phyloP scores from a whole-genome alignment of 2,113 vertebrate species.

The Xenus cinereus region DNA sequence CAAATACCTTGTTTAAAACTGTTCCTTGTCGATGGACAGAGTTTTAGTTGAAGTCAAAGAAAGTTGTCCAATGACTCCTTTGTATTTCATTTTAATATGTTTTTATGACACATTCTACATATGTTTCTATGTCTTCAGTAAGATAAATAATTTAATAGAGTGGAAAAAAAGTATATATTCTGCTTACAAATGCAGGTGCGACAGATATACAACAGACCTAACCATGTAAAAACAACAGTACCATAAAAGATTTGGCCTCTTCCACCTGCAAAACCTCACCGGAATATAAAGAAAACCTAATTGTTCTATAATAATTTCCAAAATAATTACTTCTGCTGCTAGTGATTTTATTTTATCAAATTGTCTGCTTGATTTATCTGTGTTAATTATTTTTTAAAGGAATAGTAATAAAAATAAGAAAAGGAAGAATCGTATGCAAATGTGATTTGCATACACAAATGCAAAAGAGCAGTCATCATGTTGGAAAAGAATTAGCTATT shows the following conservation, averaged over 20 bases:
- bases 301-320: not conserved
- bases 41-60: not conserved
- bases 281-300: not conserved
- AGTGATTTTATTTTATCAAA: not conserved
- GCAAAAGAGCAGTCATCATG: not conserved
- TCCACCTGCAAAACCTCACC: not conserved
- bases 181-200: not conserved
- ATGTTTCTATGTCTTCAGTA: not conserved
- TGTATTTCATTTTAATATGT: not conserved
- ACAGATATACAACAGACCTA: not conserved
- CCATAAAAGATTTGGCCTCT: not conserved
- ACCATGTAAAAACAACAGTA: not conserved
- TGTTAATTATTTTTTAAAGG: not conserved
- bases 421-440: not conserved
- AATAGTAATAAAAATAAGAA: not conserved
- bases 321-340: not conserved
- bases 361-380: not conserved
- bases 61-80: not conserved
- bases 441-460: not conserved
- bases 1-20: not conserved
- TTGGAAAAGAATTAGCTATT: not conserved
- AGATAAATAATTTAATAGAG: not conserved
- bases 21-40: not conserved
- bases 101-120: not conserved
- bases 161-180: not conserved